These are phyloP conservation scores for Tragulus kanchil DNA, from an alignment of 2,113 vertebrate genomes.

Conservation along the genomic window DNA sequence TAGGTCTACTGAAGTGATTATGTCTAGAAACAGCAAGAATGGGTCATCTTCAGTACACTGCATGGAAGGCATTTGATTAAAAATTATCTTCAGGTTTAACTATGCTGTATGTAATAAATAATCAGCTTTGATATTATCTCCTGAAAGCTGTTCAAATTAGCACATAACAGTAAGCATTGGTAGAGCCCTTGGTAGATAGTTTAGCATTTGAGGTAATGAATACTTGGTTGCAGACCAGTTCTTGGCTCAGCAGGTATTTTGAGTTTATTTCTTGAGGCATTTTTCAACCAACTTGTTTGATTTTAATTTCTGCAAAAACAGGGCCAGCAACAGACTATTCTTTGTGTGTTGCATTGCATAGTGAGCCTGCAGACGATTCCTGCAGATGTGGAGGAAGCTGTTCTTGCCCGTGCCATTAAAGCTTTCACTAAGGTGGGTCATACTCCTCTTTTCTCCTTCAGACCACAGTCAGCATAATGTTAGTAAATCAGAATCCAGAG, in stretches of 20 bases:
- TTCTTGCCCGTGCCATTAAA: constrained; percentile 92
- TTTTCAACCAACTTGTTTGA: constrained; percentile 36
- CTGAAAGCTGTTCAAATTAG: neutral
- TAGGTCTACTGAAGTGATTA: neutral
- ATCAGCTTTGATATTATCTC: neutral
- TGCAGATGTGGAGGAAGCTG: constrained; percentile 90
- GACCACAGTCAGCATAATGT: neutral
- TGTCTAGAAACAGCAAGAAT: neutral
- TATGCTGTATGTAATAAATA: neutral
- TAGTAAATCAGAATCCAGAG: neutral
- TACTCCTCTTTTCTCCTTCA: neutral
- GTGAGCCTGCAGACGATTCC: constrained; percentile 91
- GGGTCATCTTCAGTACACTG: neutral
- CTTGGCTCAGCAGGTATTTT: neutral
- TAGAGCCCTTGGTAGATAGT: neutral
- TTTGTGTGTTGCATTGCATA: constrained; percentile 94
- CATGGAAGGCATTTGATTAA: neutral
- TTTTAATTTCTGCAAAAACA: constrained; percentile 82
- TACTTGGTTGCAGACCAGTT: neutral
- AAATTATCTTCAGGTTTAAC: neutral
- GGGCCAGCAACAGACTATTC: constrained; percentile 94
- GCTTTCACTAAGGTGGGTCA: constrained; percentile 94
- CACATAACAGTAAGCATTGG: neutral
- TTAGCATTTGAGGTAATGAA: neutral
- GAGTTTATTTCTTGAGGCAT: constrained; percentile 24